These are phyloP conservation scores for Phrixothrix hirtus DNA, from an alignment of 2,888 invertebrate genomes.

Conservation along the genomic window DNA sequence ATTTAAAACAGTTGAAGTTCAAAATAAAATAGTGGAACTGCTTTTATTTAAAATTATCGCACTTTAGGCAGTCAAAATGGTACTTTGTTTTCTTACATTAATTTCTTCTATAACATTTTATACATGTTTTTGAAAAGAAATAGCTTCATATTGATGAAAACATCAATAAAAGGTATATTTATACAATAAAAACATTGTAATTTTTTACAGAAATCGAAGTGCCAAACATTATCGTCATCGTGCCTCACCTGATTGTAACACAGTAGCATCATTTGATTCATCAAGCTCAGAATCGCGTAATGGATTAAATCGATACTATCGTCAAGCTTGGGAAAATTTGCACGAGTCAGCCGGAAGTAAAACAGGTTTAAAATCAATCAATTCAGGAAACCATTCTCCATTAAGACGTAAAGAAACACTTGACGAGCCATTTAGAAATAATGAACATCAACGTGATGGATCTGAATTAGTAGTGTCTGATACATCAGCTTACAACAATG, in stretches of 20 bases:
- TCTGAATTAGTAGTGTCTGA: constrained; percentile 78
- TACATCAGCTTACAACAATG: constrained; percentile 54
- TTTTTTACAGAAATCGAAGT: constrained; percentile 68
- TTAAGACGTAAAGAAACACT: constrained; percentile 71
- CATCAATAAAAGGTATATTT: too few relatives aligned
- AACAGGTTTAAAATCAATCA: constrained; percentile 39
- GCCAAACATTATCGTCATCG: constrained; percentile 88
- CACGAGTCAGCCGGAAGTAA: constrained; percentile 72
- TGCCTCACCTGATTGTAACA: constrained; percentile 88
- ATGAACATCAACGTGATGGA: constrained; percentile 62
- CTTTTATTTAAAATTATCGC: too few relatives aligned
- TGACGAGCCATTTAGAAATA: constrained; percentile 64
- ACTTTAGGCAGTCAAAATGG: too few relatives aligned
- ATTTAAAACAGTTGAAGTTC: too few relatives aligned
- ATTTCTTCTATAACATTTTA: too few relatives aligned
- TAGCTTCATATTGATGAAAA: too few relatives aligned
- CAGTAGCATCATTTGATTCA: constrained; percentile 87
- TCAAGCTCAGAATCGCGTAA: constrained; percentile 83
- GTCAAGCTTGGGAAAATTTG: constrained; percentile 91
- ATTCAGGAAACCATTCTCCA: constrained; percentile 59
- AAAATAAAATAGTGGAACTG: too few relatives aligned
- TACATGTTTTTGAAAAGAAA: too few relatives aligned
- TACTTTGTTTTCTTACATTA: too few relatives aligned
- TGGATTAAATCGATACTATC: constrained; percentile 82
- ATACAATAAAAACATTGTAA: too few relatives aligned